Evolutionary conservation across 2,113 vertebrate genomes (phyloP).

Genomic region (Pseudonaja textilis): DNA sequence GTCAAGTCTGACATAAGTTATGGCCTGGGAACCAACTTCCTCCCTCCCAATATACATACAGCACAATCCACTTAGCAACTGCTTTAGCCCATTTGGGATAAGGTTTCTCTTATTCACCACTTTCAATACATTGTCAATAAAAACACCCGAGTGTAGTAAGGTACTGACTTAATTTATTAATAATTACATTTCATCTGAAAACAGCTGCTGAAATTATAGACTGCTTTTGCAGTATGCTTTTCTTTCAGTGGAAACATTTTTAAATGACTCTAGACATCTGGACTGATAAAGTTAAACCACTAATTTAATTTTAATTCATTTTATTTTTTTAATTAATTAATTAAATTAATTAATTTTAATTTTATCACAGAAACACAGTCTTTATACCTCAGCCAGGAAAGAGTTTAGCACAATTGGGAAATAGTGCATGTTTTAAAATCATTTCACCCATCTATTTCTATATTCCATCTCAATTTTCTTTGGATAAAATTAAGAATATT

Average conservation of each 20-base stretch:
- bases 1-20: constrained; percentile 13
- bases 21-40: background rate
- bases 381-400: background rate
- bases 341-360: background rate
- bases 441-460: background rate
- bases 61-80: constrained; percentile 5
- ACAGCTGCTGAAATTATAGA: background rate
- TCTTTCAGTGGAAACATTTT: background rate
- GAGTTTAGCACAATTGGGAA: background rate
- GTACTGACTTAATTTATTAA: constrained; percentile 26
- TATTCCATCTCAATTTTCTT: background rate
- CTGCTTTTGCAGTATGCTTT: background rate
- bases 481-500: background rate
- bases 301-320: background rate
- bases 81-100: background rate
- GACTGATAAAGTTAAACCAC: background rate
- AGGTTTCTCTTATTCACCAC: background rate
- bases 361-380: background rate
- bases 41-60: background rate
- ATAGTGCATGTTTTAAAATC: background rate
- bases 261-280: background rate
- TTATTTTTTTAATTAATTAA: background rate
- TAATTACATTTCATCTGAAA: background rate
- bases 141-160: background rate
- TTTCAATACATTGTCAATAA: constrained; percentile 18